Percentiles rank a stretch among this genome's conserved stretches.
Evolutionary conservation across 1,140 invertebrate species (phyloP).

Genomic region (Telenomus remus): DNA sequence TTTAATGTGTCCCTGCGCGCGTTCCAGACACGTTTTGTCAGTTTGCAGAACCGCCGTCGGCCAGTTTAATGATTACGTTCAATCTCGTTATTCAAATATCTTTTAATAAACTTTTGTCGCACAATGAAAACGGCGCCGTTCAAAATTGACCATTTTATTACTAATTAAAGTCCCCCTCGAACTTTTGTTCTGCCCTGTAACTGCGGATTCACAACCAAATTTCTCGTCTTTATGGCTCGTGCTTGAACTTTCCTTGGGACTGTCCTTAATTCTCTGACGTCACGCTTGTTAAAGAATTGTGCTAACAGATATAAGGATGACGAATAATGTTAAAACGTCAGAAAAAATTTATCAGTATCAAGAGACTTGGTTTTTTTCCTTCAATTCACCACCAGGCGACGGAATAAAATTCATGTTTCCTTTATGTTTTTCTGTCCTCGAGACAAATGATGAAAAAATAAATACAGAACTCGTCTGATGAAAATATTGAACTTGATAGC

Average conservation of each 20-base stretch:
- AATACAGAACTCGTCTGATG: no score
- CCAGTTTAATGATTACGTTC: conserved; percentile 34
- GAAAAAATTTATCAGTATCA: conserved; percentile 12
- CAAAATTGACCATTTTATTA: conserved; percentile 42
- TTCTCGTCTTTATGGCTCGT: conserved; percentile 21
- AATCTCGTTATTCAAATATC: conserved; percentile 52
- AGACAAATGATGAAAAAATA: no score
- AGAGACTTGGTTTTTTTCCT: no score
- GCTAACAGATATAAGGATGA: conserved; percentile 27
- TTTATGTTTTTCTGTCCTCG: no score
- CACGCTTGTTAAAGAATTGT: conserved; percentile 13
- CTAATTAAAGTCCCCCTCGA: conserved; percentile 35
- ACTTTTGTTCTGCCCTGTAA: conserved; percentile 28
- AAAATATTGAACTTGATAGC: no score
- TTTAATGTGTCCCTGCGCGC: conserved; percentile 34
- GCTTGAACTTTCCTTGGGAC: conserved; percentile 10
- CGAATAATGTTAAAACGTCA: conserved; percentile 28
- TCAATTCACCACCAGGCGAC: no score
- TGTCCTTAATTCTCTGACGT: conserved; percentile 18
- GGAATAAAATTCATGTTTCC: no score
- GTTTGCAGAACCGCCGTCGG: conserved; percentile 9
- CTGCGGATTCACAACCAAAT: conserved; percentile 20
- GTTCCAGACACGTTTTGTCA: conserved; percentile 42
- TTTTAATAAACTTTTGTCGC: conserved; percentile 44
- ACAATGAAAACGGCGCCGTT: conserved; percentile 5